These are phyloP conservation scores for Epistrophe eligans DNA, from an alignment of 2,888 invertebrate species.

Conservation along the genomic window DNA sequence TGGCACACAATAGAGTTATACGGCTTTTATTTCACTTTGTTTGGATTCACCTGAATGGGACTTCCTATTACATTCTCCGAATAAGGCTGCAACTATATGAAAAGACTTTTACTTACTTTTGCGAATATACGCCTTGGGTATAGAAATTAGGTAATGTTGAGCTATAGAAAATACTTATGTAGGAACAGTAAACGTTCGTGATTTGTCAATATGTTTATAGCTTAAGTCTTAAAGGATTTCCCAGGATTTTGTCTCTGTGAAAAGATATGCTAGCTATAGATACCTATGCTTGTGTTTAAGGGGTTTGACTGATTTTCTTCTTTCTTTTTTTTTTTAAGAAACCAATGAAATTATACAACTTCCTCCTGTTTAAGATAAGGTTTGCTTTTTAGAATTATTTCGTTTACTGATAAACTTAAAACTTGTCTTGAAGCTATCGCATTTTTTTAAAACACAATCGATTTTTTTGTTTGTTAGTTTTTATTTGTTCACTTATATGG, in stretches of 20 bases:
- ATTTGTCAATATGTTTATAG: slow-evolving; percentile 17
- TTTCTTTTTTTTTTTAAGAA: neutral
- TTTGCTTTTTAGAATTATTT: neutral
- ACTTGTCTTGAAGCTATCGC: neutral
- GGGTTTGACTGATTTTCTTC: neutral
- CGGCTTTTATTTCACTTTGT: slow-evolving; percentile 51
- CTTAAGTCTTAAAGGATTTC: slow-evolving; percentile 20
- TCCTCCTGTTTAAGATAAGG: neutral
- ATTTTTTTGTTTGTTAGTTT: too few species aligned
- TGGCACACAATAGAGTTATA: slow-evolving; percentile 54
- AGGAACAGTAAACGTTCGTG: neutral
- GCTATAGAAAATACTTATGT: slow-evolving; percentile 3
- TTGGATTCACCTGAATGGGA: slow-evolving; percentile 50
- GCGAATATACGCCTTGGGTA: slow-evolving; percentile 13
- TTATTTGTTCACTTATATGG: too few species aligned
- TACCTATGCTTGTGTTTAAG: neutral
- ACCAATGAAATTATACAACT: neutral
- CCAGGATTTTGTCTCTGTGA: slow-evolving; percentile 13
- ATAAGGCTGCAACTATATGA: slow-evolving; percentile 10
- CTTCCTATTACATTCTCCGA: slow-evolving; percentile 12
- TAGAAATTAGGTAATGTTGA: slow-evolving; percentile 16
- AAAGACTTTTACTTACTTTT: slow-evolving; percentile 12
- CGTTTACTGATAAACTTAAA: neutral
- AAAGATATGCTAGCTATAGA: neutral
- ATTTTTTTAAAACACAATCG: too few species aligned